phyloP scores from a whole-genome alignment of 2,113 vertebrate species.

The Notarius quadriscutis region DNA sequence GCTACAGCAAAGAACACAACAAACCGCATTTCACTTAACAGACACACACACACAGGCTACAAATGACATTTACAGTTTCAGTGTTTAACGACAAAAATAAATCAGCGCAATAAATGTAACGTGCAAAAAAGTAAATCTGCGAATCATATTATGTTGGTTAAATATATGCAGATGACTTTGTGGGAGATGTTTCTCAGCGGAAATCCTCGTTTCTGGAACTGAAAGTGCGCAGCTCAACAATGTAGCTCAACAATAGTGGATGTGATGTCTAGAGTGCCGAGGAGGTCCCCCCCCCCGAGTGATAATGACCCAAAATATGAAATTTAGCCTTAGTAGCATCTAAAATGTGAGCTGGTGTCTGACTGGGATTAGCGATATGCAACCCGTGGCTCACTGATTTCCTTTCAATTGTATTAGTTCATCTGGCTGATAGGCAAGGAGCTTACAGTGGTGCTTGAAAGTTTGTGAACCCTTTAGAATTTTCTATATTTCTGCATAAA shows the following conservation, averaged over 20 bases:
- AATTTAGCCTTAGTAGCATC: background rate
- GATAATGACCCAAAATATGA: background rate
- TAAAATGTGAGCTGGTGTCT: background rate
- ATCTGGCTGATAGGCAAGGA: too few species aligned
- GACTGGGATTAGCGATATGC: background rate
- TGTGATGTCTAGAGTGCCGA: background rate
- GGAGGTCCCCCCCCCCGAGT: too few species aligned
- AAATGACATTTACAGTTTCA: constrained; percentile 4
- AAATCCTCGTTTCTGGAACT: background rate
- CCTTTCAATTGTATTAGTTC: too few species aligned
- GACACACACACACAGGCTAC: background rate
- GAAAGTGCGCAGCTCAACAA: too few species aligned
- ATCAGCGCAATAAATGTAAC: background rate
- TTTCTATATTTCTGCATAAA: too few species aligned
- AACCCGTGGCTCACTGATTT: background rate
- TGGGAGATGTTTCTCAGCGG: background rate
- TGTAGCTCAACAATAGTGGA: background rate
- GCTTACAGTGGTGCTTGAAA: too few species aligned
- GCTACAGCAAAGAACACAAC: background rate
- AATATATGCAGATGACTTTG: background rate
- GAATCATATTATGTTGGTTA: background rate
- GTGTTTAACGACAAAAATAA: background rate
- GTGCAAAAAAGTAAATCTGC: background rate
- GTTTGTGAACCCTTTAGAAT: too few species aligned
- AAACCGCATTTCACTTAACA: background rate